Evolutionary conservation across 2,888 invertebrate species (phyloP), one percentile per base, ranked within the genome.

Genomic region (Chrysomela aeneicollis): DNA sequence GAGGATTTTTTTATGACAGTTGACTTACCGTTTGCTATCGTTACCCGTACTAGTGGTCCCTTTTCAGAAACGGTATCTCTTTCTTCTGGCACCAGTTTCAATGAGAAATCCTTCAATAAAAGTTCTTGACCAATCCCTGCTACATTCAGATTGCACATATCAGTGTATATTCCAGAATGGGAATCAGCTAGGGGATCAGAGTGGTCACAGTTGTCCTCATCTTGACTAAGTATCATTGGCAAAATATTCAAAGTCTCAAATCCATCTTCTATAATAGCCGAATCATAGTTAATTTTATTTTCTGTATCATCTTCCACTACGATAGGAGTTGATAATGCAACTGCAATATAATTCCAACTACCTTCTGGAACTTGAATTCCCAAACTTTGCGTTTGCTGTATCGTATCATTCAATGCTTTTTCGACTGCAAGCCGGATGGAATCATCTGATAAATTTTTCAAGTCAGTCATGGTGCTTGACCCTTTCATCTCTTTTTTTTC

Each of bases 61-160:
- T 49, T 49, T 49, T 49, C 49, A 15, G 18, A 18, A 49, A 49
- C 15, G 21, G 49, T 49, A 49, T 49, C 15, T 49, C 49, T 18
- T 8, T 4, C 9, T 49, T 49, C 9, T 49, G 49, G n/a, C 18
- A 49, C 15, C 17, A 49, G 15, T n/a, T 49, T 49, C 21, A 10
- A 2, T 15, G 49, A 49, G 21, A 49, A 49, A 49, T 49, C 49
- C 21, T 49, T 49, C 49, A 49, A n/a, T 49, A 15, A 49, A 49
- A 15, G 49, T n/a, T 49, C 49, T 49, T 49, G 49, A 49, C 49
- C 49, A 49, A 49, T 49, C 8, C 49, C 49, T 49, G 49, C 49
- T 49, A 49, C 21, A 49, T 49, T 49, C 10, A 49, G 49, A 49
- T 21, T 49, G 21, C 49, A 49, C 18, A 49, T n/a, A 49, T 49